A percentile compares a stretch with the other conserved stretches of the same genome.
phyloP scores from a whole-genome alignment of 2,888 invertebrate genomes.

The Galeopsomyia nigrocyanea region DNA sequence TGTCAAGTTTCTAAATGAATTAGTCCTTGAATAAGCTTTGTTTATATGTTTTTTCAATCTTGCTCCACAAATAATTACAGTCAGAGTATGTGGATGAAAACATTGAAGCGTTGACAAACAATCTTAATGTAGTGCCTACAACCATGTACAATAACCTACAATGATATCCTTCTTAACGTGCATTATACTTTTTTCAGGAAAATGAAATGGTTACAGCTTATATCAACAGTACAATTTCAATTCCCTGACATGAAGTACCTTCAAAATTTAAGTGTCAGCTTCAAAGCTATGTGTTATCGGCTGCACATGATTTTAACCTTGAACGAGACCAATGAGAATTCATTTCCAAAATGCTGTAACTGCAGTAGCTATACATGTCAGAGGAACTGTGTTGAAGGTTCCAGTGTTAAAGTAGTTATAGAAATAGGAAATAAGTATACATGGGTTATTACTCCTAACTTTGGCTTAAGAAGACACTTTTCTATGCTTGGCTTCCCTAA shows the following conservation, averaged over 20 bases:
- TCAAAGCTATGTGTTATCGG: conserved; percentile 67
- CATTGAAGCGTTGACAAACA: no score
- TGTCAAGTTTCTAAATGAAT: no score
- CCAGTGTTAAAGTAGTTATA: conserved; percentile 65
- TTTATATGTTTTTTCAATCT: no score
- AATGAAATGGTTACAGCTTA: conserved; percentile 66
- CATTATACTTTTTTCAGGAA: conserved; percentile 58
- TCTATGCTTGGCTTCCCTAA: conserved; percentile 67
- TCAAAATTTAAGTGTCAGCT: conserved; percentile 64
- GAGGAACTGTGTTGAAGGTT: conserved; percentile 65
- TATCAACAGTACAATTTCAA: conserved; percentile 64
- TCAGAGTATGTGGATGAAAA: no score
- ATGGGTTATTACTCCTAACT: conserved; percentile 66
- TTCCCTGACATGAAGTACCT: conserved; percentile 66
- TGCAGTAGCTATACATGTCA: conserved; percentile 67
- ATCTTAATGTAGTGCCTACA: no score
- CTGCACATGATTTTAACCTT: conserved; percentile 64
- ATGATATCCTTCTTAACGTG: conserved; percentile 30
- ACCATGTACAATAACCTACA: no score
- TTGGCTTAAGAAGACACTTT: conserved; percentile 64
- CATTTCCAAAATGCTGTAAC: conserved; percentile 65
- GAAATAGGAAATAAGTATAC: conserved; percentile 69
- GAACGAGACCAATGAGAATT: conserved; percentile 57
- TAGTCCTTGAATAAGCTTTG: no score
- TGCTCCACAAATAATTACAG: no score